A percentile compares a stretch with the other conserved stretches of the same genome.
Evolutionary conservation across 2,113 vertebrate species (phyloP).

Genomic region (Varanus salvator): DNA sequence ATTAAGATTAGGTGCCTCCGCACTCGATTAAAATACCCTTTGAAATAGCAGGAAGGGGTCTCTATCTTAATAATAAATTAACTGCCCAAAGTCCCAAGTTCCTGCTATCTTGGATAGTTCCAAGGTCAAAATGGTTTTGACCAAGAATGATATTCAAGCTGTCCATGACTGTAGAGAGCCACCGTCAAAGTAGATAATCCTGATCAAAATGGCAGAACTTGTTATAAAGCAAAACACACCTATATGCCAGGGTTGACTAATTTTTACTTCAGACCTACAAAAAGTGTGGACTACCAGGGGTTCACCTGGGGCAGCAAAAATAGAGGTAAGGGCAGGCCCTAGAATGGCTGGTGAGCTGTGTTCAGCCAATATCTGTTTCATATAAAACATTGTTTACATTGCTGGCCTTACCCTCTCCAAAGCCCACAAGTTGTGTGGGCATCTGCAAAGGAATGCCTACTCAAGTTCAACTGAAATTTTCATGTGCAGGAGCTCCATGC

Average conservation of each 20-base stretch:
- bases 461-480: not conserved
- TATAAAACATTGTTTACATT: not conserved
- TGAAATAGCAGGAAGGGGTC: not conserved
- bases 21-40: not conserved
- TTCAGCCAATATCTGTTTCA: too few relatives aligned
- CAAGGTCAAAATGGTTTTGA: not conserved
- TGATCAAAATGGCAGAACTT: not conserved
- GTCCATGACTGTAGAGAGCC: not conserved
- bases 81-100: not conserved
- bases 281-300: not conserved
- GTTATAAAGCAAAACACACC: slow-evolving; percentile 12
- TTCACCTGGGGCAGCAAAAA: not conserved
- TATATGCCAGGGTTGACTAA: not conserved
- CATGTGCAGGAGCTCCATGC: not conserved
- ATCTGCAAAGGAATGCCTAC: not conserved
- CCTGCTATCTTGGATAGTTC: not conserved
- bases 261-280: not conserved
- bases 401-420: not conserved
- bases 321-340: not conserved
- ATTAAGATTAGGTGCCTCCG: not conserved
- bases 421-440: not conserved
- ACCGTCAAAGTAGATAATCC: not conserved
- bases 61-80: not conserved
- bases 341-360: not conserved
- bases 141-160: not conserved